Base-by-base conservation (phyloP, 2,797 vertebrate species). In the Enoplosus armatus region DNA sequence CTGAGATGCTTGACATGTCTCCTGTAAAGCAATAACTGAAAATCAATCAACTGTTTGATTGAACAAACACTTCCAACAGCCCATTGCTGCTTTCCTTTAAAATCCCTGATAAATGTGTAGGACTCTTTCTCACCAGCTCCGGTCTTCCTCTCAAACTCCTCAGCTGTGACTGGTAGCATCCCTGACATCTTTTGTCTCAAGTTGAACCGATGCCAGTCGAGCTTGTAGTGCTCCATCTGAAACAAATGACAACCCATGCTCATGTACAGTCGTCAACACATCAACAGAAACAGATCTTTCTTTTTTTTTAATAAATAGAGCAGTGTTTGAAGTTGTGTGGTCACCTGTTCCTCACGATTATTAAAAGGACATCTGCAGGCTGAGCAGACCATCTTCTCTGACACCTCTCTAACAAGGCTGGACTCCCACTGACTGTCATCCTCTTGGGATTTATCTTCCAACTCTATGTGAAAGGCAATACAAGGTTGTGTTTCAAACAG, bases 171-270 rank as follows among this genome's bases (percentile, higher is more conserved):
- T 0, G 91, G 53, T 5, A 8, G 85, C 65, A 80, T 84, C 35
- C 96, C 95, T 22, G 87, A 85, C 11, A 99, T 95, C 72, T 96
- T 96, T 43, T 95, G 96, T 87, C 96, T 98, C 87, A 99, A 90
- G 91, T 99, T 99, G 84, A 99, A 99, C 9, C 97, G 96, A 87
- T 99, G 98, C 98, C 97, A 99, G 86, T 99, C 98, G 0, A 98
- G 95, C 50, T 95, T 98, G 87, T 99, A 99, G 92, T 99, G 98
- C 70, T 99, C 98, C 70, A 87, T 95, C 98, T 99, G 80, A 75
- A 24, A 6, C 5, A 43, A 63, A 51, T 14, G 27, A 6, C 4
- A 16, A 39, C 14, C 1, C 8, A 48, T 0, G 22, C 27, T 63
- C 20, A 16, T 41, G 15, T 15, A 6, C 29, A 62, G 20, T 48